Evolutionary conservation across 2,888 invertebrate genomes (phyloP).

Genomic region (Coelopa pilipes): DNA sequence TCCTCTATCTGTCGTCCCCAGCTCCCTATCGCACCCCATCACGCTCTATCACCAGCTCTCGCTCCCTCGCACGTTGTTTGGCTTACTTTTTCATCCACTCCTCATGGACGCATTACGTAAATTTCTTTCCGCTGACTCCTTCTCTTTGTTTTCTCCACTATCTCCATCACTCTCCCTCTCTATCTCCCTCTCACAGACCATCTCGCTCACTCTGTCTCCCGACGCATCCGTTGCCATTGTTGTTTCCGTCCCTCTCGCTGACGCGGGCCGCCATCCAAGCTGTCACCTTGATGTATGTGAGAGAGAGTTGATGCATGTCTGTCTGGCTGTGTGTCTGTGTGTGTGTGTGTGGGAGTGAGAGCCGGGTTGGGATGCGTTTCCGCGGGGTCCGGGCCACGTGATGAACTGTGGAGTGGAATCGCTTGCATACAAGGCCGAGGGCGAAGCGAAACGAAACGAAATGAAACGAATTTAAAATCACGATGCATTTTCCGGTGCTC

Average conservation of each 20-base stretch:
- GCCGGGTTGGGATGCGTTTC: too few relatives aligned
- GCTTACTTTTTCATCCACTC: too few relatives aligned
- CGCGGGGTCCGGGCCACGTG: conserved; percentile 9
- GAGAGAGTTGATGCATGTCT: neutral
- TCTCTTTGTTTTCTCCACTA: neutral
- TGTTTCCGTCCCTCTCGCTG: conserved; percentile 22
- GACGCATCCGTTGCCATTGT: neutral
- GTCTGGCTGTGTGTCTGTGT: too few relatives aligned
- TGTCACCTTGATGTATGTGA: conserved; percentile 28
- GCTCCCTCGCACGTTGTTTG: too few relatives aligned
- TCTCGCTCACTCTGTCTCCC: neutral
- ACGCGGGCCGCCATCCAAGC: conserved; percentile 23
- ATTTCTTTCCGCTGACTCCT: neutral
- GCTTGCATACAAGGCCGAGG: conserved; percentile 10
- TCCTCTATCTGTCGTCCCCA: neutral
- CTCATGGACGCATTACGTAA: too few relatives aligned
- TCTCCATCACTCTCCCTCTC: neutral
- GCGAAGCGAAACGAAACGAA: neutral
- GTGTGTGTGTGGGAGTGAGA: too few relatives aligned
- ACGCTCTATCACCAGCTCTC: too few relatives aligned
- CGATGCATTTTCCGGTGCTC: conserved; percentile 19
- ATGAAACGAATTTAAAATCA: conserved; percentile 17
- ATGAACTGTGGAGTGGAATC: conserved; percentile 23
- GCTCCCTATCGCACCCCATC: too few relatives aligned
- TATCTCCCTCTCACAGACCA: neutral